phyloP scores from a whole-genome alignment of 1,140 invertebrate genomes.

The Muscidifurax raptorellus region DNA sequence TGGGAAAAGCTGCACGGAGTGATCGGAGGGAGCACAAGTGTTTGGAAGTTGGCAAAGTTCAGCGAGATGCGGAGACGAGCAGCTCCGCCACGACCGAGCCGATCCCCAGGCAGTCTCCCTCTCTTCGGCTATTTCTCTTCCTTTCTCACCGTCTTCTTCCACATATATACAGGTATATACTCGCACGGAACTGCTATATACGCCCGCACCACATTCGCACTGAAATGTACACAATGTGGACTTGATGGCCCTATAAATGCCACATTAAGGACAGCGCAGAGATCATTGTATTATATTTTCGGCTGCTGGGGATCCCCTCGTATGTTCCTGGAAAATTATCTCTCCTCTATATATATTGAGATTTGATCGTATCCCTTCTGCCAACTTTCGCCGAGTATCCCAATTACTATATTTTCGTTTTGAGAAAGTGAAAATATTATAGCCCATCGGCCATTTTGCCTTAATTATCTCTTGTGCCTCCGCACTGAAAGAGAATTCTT shows the following conservation, averaged over 20 bases:
- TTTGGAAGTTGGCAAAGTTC: constrained; percentile 67
- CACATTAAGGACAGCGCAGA: neutral
- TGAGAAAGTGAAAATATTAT: too few species aligned
- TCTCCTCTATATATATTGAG: too few species aligned
- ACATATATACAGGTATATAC: too few species aligned
- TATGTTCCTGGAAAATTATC: neutral
- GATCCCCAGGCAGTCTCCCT: neutral
- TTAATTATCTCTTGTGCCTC: too few species aligned
- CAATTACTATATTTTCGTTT: too few species aligned
- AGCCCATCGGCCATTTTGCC: too few species aligned
- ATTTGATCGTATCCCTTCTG: too few species aligned
- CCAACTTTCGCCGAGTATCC: too few species aligned
- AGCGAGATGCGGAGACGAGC: constrained; percentile 46
- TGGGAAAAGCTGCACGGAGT: neutral
- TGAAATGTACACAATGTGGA: neutral
- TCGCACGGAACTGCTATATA: neutral
- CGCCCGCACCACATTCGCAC: neutral
- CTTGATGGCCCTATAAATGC: neutral
- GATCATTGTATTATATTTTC: neutral
- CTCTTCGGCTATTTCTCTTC: neutral
- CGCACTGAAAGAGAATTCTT: too few species aligned
- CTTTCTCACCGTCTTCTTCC: neutral
- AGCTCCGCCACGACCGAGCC: neutral
- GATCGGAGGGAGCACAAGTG: constrained; percentile 25
- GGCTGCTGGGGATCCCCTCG: neutral